Base-by-base conservation (phyloP, 2,113 vertebrate species). In the Laterallus jamaicensis region DNA sequence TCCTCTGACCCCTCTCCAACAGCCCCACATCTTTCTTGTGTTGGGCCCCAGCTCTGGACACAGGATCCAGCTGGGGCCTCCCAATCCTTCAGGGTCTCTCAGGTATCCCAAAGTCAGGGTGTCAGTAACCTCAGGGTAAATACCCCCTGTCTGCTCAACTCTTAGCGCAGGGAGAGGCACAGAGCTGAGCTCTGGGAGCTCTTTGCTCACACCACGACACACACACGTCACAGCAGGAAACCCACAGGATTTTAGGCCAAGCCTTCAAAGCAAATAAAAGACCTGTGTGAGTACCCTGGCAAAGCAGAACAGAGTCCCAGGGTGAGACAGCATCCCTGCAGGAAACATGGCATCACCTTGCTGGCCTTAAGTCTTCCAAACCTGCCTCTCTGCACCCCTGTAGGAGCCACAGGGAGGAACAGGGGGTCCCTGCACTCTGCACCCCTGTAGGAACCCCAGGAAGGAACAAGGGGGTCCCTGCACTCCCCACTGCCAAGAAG, bases 221-320 rank as follows among this genome's bases (percentile, higher is more conserved):
- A 60, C 22, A 26, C 88, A 60, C 20, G 6, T 35, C 70, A 17
- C 1, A 42, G 68, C 86, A 54, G 66, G 86, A 87, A 79, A 70
- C 76, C 70, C 11, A 1, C 71, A 31, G 9, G 37, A 14, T 44
- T 71, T 74, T 5, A 71, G 64, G 55, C 73, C 77, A 50, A 80
- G 54, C 77, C 88, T 91, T 80, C 59, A 67, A 82, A 80, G 59
- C 74, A 94, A 95, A 94, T 19, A 59, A 58, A 86, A 42, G 35
- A 15, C 15, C 15, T 24, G 49, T 0, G 25, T 0, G 4, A 74
- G 44, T 29, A n/a, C 15, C 25, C 50, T 12, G 35, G 44, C 8
- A 18, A 67, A 64, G 37, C 10, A 11, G 59, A 81, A 3, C 9
- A 2, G 31, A n/a, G 31, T 60, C 77, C 50, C 7, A 2, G 15